A percentile compares a stretch with the other conserved stretches of the same genome.
Evolutionary conservation across 2,113 vertebrate species (phyloP).

Genomic region (Mastomys coucha): DNA sequence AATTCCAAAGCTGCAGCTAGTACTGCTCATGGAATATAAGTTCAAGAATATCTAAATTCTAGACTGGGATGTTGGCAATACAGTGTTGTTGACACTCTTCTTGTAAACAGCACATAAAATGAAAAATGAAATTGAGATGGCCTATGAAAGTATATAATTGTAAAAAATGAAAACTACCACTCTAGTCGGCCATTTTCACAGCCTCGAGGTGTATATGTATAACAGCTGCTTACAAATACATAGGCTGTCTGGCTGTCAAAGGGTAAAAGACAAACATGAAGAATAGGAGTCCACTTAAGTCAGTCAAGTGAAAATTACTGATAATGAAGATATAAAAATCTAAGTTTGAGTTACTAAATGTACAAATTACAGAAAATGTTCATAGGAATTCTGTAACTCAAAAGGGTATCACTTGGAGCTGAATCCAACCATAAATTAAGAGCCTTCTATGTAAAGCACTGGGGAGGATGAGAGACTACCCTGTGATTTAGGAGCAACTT

Average conservation of each 20-base stretch:
- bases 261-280: not conserved
- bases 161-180: not conserved
- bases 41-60: constrained; percentile 26
- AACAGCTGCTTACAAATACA: not conserved
- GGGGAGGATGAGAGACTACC: not conserved
- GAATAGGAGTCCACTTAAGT: not conserved
- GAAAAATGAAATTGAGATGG: not conserved
- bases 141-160: not conserved
- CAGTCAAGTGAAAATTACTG: not conserved
- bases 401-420: not conserved
- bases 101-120: not conserved
- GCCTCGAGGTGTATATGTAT: not conserved
- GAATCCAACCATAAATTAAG: constrained; percentile 20
- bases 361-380: constrained; percentile 38
- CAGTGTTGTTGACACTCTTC: not conserved
- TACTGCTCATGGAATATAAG: not conserved
- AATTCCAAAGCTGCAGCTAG: not conserved
- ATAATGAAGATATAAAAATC: constrained; percentile 22
- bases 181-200: not conserved
- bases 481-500: not conserved
- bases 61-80: not conserved
- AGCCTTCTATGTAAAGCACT: not conserved
- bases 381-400: constrained; percentile 35
- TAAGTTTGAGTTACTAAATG: not conserved
- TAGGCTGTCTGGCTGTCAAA: not conserved